Percentiles rank a stretch among this genome's conserved stretches.
Conservation (phyloP, 2,888 invertebrate genomes). For the Diloba caeruleocephala region DNA sequence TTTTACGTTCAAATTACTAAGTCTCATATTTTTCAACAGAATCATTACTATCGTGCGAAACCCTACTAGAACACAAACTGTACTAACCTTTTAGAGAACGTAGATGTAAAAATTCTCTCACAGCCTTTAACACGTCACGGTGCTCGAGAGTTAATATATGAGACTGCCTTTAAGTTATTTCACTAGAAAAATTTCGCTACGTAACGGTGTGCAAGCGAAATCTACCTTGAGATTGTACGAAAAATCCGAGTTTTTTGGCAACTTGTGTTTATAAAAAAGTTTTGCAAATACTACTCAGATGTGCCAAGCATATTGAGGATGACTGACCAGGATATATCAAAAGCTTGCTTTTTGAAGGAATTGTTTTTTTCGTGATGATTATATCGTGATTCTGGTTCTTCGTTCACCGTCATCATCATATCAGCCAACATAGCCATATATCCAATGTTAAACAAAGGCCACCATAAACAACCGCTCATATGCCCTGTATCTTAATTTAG, state of each 20-base stretch:
- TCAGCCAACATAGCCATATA: no score
- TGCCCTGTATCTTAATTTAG: no score
- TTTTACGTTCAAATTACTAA: conserved; percentile 17
- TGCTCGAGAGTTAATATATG: conserved; percentile 26
- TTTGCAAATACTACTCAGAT: no score
- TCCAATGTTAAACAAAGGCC: no score
- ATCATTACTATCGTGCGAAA: conserved; percentile 31
- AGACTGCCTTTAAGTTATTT: conserved; percentile 32
- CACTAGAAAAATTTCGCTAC: conserved; percentile 20
- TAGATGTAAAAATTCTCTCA: conserved; percentile 32
- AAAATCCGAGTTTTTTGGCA: conserved; percentile 35
- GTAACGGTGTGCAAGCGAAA: conserved; percentile 30
- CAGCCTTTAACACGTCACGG: conserved; percentile 30
- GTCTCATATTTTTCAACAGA: conserved; percentile 14
- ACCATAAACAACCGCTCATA: no score
- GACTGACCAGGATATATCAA: no score
- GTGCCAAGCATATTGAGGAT: no score
- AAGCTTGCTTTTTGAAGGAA: no score
- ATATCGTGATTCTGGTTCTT: no score
- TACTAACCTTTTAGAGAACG: conserved; percentile 22
- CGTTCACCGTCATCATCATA: no score
- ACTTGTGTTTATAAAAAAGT: no score
- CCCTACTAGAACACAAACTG: conserved; percentile 18
- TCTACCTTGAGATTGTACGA: conserved; percentile 32
- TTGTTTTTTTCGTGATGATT: no score